Conservation (phyloP, 53 echinoderm and acorn worm species). For the Astropecten irregularis region DNA sequence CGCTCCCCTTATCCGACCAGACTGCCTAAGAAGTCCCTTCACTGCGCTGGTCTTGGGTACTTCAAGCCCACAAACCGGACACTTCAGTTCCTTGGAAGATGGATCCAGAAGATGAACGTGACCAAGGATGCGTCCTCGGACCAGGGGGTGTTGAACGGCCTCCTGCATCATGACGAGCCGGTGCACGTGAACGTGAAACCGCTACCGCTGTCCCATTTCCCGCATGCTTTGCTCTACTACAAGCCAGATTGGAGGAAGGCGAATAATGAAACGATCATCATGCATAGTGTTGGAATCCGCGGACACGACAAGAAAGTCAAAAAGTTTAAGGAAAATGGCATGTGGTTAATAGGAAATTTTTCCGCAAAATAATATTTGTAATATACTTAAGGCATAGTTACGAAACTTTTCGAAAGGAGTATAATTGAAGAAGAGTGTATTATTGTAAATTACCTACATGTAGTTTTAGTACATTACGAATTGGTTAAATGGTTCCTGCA, state of each 20-base stretch:
- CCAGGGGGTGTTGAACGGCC: not conserved
- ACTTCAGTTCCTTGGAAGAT: not conserved
- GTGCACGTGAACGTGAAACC: not conserved
- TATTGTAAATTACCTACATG: too few species aligned
- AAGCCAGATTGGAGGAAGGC: not conserved
- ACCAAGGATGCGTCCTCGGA: not conserved
- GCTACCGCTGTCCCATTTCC: not conserved
- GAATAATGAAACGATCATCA: not conserved
- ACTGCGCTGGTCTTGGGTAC: slow-evolving; percentile 19
- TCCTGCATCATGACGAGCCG: not conserved
- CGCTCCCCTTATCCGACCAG: not conserved
- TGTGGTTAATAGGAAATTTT: too few species aligned
- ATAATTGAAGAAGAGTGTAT: too few species aligned
- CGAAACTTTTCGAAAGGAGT: too few species aligned
- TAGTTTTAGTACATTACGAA: too few species aligned
- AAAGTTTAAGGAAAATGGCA: not conserved
- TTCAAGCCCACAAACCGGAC: not conserved
- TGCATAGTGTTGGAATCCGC: slow-evolving; percentile 2
- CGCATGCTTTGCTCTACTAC: not conserved
- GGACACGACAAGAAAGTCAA: slow-evolving; percentile 21
- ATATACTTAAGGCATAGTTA: too few species aligned
- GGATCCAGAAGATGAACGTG: not conserved
- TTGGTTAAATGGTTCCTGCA: too few species aligned
- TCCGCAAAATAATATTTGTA: too few species aligned
- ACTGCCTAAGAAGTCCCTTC: not conserved